Conservation (phyloP, 2,797 vertebrate genomes). For the Centropyge bicolor region DNA sequence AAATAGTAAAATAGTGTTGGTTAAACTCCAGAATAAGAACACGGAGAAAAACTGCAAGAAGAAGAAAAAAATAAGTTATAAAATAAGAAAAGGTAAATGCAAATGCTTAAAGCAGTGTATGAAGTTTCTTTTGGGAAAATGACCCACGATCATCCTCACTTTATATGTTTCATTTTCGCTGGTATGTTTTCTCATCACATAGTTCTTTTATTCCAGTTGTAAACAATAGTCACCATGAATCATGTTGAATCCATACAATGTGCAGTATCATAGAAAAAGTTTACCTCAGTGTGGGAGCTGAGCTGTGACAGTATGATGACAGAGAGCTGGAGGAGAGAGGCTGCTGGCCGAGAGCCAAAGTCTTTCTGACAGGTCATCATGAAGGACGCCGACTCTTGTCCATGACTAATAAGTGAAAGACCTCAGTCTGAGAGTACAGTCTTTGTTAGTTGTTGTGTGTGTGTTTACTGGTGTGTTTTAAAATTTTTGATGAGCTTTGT, state of each 20-base stretch:
- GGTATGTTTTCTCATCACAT: conserved; percentile 6
- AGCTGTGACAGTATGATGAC: conserved; percentile 23
- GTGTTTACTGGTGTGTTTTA: neutral
- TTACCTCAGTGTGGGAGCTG: conserved; percentile 16
- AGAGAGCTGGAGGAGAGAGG: conserved; percentile 12
- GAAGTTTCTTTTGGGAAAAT: neutral
- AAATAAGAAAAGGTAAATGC: no score
- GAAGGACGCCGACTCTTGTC: conserved; percentile 31
- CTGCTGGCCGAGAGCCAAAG: conserved; percentile 22
- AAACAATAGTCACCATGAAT: conserved; percentile 11
- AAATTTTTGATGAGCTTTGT: neutral
- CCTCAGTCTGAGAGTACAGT: neutral
- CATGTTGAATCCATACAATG: neutral
- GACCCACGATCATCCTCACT: neutral
- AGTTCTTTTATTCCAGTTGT: conserved; percentile 21
- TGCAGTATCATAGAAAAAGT: conserved; percentile 15
- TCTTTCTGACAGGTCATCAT: conserved; percentile 41
- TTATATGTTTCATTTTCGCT: neutral
- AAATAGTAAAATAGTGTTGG: neutral
- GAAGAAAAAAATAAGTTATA: neutral
- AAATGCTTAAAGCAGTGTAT: neutral
- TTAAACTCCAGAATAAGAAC: neutral
- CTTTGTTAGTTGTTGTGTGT: neutral
- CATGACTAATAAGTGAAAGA: neutral
- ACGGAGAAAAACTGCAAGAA: neutral